Conservation (phyloP, 1,140 invertebrate genomes). For the Macrocentrus cingulum region DNA sequence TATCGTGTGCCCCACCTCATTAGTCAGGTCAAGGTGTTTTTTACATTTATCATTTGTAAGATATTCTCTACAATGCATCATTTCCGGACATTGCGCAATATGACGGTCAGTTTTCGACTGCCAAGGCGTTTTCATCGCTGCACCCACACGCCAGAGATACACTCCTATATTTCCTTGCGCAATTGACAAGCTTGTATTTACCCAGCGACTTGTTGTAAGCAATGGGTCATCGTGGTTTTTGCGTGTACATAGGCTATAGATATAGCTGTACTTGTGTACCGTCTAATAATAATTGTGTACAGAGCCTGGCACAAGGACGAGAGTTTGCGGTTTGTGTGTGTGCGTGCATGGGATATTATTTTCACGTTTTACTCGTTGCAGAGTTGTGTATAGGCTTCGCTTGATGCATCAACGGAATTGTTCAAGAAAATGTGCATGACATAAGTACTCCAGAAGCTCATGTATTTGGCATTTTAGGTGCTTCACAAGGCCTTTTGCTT, state of each 20-base stretch:
- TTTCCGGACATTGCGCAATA: too few species aligned
- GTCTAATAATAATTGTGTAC: constrained; percentile 27
- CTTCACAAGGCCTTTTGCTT: constrained; percentile 16
- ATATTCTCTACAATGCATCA: too few species aligned
- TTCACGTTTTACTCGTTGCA: too few species aligned
- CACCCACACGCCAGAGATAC: neutral
- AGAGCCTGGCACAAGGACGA: constrained; percentile 33
- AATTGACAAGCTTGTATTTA: constrained; percentile 18
- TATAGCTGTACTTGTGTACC: constrained; percentile 3
- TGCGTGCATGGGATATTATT: too few species aligned
- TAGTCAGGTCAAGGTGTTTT: too few species aligned
- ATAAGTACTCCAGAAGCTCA: neutral
- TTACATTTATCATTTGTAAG: too few species aligned
- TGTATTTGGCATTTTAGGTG: constrained; percentile 8
- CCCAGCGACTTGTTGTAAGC: neutral
- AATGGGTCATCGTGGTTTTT: constrained; percentile 20
- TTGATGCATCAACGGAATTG: neutral
- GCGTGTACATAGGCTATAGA: constrained; percentile 9
- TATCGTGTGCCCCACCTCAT: neutral
- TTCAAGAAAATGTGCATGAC: neutral
- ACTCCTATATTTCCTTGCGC: constrained; percentile 17
- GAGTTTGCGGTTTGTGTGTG: too few species aligned
- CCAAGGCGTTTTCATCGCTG: neutral
- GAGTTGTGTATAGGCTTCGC: neutral
- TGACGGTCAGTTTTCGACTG: too few species aligned